A percentile compares a stretch with the other conserved stretches of the same genome.
phyloP scores from a whole-genome alignment of 1,140 invertebrate species.

The Anthonomus grandis region DNA sequence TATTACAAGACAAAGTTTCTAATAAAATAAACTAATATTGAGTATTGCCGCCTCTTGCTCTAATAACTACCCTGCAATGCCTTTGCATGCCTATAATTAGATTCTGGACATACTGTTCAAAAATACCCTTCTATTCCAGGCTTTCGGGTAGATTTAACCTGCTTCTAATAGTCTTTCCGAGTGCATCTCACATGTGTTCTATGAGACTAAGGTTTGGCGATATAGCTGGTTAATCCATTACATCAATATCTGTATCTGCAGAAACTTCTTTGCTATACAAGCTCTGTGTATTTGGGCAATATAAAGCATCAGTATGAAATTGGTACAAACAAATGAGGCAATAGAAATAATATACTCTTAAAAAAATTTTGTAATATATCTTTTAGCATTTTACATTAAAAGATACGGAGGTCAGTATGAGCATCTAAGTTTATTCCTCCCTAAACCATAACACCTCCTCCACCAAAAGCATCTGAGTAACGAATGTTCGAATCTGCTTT shows the following conservation, averaged over 20 bases:
- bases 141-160: not conserved
- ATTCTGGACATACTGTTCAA: constrained; percentile 1
- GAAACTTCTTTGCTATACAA: not conserved
- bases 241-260: not conserved
- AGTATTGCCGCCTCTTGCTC: too few relatives aligned
- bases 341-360: constrained; percentile 1
- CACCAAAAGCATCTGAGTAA: not conserved
- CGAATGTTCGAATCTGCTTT: not conserved
- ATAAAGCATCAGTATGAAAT: constrained; percentile 2
- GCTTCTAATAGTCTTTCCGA: not conserved
- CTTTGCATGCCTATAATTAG: not conserved
- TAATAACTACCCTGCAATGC: not conserved
- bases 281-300: constrained; percentile 1
- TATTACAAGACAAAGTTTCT: too few relatives aligned
- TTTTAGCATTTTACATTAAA: not conserved
- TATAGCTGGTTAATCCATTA: not conserved
- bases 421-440: constrained; percentile 2
- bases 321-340: not conserved
- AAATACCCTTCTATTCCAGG: not conserved
- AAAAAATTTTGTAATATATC: not conserved
- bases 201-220: not conserved
- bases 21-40: too few relatives aligned
- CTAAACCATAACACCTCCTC: too few relatives aligned
- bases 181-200: too few relatives aligned
- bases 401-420: not conserved